Percentiles rank a stretch among this genome's conserved stretches.
phyloP scores from a whole-genome alignment of 2,888 invertebrate species.

The Eupsilia transversa region DNA sequence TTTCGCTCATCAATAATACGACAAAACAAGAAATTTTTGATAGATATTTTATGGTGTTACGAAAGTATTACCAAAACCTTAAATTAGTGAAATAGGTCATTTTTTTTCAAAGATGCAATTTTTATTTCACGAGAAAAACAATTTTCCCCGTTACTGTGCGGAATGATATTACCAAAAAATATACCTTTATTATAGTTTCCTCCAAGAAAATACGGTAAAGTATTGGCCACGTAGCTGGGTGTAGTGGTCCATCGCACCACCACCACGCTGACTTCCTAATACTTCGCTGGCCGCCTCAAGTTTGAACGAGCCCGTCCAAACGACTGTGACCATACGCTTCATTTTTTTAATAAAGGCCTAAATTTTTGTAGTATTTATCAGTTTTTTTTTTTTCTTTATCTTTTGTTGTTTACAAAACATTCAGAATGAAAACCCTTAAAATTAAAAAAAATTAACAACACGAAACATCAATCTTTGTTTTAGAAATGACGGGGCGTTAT shows the following conservation, averaged over 20 bases:
- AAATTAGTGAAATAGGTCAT: background rate
- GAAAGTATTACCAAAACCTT: background rate
- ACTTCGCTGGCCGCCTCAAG: slow-evolving; percentile 62
- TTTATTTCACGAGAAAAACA: background rate
- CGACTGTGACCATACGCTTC: slow-evolving; percentile 53
- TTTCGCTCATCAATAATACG: background rate
- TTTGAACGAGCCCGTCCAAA: slow-evolving; percentile 64
- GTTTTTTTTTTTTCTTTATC: no score
- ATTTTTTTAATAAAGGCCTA: background rate
- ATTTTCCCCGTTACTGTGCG: background rate
- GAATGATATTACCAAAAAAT: background rate
- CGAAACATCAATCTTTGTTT: no score
- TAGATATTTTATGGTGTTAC: background rate
- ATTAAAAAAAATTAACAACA: background rate
- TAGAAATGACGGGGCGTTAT: background rate
- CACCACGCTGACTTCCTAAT: slow-evolving; percentile 46
- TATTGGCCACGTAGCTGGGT: slow-evolving; percentile 26
- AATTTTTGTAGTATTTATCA: background rate
- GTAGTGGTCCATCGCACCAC: slow-evolving; percentile 44
- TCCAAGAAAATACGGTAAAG: slow-evolving; percentile 17
- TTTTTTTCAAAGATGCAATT: background rate
- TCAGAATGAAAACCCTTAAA: background rate
- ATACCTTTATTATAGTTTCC: background rate
- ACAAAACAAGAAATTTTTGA: background rate
- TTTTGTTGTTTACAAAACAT: no score